Evolutionary conservation across 2,888 invertebrate genomes (phyloP).

Genomic region (Theretra japonica): DNA sequence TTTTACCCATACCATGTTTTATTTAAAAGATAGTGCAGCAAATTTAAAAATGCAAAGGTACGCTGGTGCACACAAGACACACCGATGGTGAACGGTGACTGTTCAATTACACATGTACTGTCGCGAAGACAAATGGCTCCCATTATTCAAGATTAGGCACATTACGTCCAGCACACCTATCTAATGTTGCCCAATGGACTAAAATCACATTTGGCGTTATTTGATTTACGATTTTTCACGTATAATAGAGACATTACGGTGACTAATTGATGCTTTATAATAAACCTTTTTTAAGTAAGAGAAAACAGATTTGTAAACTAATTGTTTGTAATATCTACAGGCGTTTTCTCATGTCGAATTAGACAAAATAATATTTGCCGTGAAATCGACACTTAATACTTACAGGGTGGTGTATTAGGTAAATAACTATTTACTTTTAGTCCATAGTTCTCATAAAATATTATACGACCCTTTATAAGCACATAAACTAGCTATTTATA

Average conservation of each 20-base stretch:
- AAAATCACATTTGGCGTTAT: constrained; percentile 50
- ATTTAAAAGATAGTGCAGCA: not conserved
- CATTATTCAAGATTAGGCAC: constrained; percentile 72
- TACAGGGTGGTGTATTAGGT: too few species aligned
- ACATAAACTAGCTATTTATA: too few species aligned
- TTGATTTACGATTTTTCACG: constrained; percentile 19
- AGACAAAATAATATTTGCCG: too few species aligned
- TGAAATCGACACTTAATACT: too few species aligned
- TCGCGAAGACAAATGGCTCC: constrained; percentile 63
- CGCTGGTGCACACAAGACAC: not conserved
- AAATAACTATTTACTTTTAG: too few species aligned
- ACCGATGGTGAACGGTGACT: constrained; percentile 43
- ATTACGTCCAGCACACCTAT: constrained; percentile 49
- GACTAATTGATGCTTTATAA: too few species aligned
- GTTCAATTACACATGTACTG: constrained; percentile 65
- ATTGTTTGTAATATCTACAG: too few species aligned
- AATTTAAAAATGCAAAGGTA: not conserved
- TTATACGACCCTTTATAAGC: too few species aligned
- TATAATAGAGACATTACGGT: not conserved
- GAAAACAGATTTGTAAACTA: not conserved
- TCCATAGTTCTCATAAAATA: too few species aligned
- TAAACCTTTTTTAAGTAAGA: not conserved
- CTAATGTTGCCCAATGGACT: constrained; percentile 48
- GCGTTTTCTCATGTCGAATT: too few species aligned
- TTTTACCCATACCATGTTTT: not conserved